These are phyloP conservation scores for Vanessa cardui DNA, from an alignment of 2,888 invertebrate species.

Conservation along the genomic window DNA sequence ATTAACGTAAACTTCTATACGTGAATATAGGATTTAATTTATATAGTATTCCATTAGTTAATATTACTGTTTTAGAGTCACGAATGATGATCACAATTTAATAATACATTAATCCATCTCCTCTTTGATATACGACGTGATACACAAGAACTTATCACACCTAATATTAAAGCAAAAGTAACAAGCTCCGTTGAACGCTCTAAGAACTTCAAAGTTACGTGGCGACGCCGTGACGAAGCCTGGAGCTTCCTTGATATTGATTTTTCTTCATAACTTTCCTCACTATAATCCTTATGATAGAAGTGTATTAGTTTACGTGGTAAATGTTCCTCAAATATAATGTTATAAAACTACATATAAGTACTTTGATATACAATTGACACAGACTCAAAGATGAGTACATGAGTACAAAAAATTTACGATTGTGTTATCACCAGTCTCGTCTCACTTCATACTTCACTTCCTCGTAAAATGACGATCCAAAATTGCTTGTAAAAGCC, in stretches of 20 bases:
- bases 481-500: no score
- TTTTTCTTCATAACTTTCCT: conserved; percentile 21
- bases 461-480: no score
- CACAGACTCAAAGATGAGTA: no score
- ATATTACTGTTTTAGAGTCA: no score
- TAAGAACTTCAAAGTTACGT: conserved; percentile 20
- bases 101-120: background rate
- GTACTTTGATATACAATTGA: no score
- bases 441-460: no score
- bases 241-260: conserved; percentile 20
- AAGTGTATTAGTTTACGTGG: conserved; percentile 4
- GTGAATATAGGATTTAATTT: no score
- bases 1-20: no score
- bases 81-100: background rate
- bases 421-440: no score
- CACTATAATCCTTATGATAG: conserved; percentile 6
- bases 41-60: no score
- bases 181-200: conserved; percentile 11
- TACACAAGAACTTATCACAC: background rate
- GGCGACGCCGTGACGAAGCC: conserved; percentile 22
- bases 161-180: conserved; percentile 7
- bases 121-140: background rate
- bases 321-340: background rate
- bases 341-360: no score
- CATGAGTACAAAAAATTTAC: no score